Evolutionary conservation across 2,888 invertebrate genomes (phyloP).

Genomic region (Dorcus parallelipipedus): DNA sequence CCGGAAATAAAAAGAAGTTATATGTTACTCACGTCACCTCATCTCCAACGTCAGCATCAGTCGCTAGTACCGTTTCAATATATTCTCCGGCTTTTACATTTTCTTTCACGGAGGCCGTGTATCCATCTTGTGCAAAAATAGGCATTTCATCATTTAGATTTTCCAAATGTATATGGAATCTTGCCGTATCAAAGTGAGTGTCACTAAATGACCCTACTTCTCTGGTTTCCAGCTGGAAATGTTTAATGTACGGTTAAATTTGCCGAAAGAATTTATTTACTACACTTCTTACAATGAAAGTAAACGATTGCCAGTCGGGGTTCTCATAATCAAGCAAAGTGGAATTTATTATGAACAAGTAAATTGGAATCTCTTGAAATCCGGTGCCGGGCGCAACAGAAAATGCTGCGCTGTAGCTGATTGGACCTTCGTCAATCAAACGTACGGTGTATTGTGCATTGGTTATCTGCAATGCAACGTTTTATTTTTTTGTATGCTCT

Average conservation of each 20-base stretch:
- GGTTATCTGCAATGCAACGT: slow-evolving; percentile 50
- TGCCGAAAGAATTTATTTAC: no score
- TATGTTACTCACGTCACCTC: slow-evolving; percentile 53
- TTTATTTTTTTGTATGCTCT: background rate
- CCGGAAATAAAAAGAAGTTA: background rate
- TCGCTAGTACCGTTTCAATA: slow-evolving; percentile 57
- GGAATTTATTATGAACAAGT: slow-evolving; percentile 56
- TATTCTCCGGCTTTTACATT: slow-evolving; percentile 50
- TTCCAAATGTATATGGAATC: slow-evolving; percentile 50
- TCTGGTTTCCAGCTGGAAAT: background rate
- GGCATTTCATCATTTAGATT: slow-evolving; percentile 74
- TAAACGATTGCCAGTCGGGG: slow-evolving; percentile 50
- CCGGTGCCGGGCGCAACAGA: slow-evolving; percentile 59
- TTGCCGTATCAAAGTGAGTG: slow-evolving; percentile 30
- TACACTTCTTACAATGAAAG: slow-evolving; percentile 39
- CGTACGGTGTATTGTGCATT: slow-evolving; percentile 57
- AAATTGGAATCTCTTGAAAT: slow-evolving; percentile 58
- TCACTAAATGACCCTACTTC: background rate
- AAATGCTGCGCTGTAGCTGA: slow-evolving; percentile 52
- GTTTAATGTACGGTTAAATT: no score
- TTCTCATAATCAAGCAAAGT: slow-evolving; percentile 59
- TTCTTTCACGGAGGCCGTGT: slow-evolving; percentile 53
- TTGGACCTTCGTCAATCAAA: slow-evolving; percentile 36
- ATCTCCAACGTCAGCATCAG: slow-evolving; percentile 61
- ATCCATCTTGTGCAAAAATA: slow-evolving; percentile 51